A percentile compares a stretch with the other conserved stretches of the same genome.
Evolutionary conservation across 2,113 vertebrate species (phyloP).

Genomic region (Pachycephala philippinensis): DNA sequence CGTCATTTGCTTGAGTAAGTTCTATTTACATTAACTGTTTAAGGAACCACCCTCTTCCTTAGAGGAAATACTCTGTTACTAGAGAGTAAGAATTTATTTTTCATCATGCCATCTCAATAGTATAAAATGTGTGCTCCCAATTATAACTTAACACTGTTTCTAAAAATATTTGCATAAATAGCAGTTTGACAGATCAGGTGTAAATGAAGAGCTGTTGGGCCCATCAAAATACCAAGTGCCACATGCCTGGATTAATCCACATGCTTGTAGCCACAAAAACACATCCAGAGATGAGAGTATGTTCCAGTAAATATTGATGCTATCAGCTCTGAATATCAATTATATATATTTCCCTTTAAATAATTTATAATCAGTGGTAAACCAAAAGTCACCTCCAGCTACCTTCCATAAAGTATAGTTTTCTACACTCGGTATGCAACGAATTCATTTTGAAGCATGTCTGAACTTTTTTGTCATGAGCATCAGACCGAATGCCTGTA

Average conservation of each 20-base stretch:
- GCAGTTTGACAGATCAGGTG: not conserved
- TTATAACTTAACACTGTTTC: not conserved
- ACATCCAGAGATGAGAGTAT: not conserved
- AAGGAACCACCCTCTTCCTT: not conserved
- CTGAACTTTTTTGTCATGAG: constrained; percentile 64
- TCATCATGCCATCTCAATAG: not conserved
- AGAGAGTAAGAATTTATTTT: not conserved
- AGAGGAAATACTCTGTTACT: not conserved
- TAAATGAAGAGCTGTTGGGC: not conserved
- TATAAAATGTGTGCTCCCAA: not conserved
- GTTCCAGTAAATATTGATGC: not conserved
- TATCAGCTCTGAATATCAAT: not conserved
- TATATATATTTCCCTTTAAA: not conserved
- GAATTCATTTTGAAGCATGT: constrained; percentile 54
- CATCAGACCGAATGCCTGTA: constrained; percentile 63
- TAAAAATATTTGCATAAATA: not conserved
- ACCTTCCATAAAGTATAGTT: constrained; percentile 44
- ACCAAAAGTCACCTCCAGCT: constrained; percentile 19
- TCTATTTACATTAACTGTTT: not conserved
- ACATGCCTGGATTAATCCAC: not conserved
- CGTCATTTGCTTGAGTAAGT: not conserved
- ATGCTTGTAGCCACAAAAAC: not conserved
- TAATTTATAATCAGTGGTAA: constrained; percentile 15
- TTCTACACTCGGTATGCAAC: constrained; percentile 22
- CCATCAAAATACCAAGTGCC: not conserved